Conservation (phyloP, 2,113 vertebrate genomes). For the Caretta caretta region DNA sequence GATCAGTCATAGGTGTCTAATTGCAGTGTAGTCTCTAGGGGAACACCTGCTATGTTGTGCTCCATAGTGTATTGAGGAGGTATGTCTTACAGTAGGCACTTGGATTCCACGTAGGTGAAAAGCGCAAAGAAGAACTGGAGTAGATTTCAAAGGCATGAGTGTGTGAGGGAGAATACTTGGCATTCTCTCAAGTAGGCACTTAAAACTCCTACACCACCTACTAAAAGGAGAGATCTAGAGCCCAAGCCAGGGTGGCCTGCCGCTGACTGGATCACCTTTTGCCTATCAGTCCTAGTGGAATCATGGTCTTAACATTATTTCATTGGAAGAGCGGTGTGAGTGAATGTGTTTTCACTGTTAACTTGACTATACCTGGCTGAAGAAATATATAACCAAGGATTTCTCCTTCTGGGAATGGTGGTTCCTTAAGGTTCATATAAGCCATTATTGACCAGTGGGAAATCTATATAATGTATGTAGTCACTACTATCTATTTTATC, state of each 20-base stretch:
- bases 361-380: fast-evolving
- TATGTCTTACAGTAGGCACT: fast-evolving
- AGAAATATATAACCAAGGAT: neutral
- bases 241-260: neutral
- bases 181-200: neutral
- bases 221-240: fast-evolving
- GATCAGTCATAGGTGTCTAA: no score
- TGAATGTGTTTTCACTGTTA: neutral
- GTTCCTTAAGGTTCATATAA: neutral
- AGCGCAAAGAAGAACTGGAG: neutral
- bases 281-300: fast-evolving
- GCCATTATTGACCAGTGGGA: fast-evolving
- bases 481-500: slow-evolving; percentile 22
- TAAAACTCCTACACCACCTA: neutral
- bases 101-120: neutral
- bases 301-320: neutral
- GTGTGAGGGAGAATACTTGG: neutral
- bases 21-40: neutral
- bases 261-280: fast-evolving
- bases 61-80: neutral
- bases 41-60: neutral
- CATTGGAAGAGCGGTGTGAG: neutral
- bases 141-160: neutral
- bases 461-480: neutral
- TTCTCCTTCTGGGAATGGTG: neutral